phyloP scores from a whole-genome alignment of 2,888 invertebrate genomes.

The Periphyllus acericola region DNA sequence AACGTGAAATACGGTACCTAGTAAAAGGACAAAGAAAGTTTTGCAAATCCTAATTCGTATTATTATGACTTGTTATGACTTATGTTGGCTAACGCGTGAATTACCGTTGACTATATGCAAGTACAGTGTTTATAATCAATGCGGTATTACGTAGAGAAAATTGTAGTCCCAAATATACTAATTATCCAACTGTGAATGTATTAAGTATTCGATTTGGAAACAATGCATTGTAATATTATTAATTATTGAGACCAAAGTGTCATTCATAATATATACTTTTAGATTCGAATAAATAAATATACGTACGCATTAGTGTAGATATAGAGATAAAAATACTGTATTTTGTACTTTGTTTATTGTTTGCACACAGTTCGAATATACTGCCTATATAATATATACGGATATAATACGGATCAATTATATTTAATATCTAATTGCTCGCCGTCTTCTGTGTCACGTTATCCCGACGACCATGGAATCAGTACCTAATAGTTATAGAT shows the following conservation, averaged over 20 bases:
- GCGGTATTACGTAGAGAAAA: neutral
- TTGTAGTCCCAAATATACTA: neutral
- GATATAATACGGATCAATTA: neutral
- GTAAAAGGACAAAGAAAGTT: slow-evolving; percentile 4
- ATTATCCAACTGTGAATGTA: neutral
- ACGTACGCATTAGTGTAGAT: neutral
- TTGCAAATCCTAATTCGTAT: neutral
- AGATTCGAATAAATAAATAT: neutral
- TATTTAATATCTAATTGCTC: neutral
- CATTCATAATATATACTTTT: neutral
- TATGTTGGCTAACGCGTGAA: neutral
- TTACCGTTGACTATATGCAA: neutral
- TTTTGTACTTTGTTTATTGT: neutral
- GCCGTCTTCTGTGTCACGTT: neutral
- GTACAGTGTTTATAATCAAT: neutral
- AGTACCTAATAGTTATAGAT: neutral
- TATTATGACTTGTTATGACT: neutral
- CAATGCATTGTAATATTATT: slow-evolving; percentile 5
- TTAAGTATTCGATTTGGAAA: neutral
- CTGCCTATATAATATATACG: neutral
- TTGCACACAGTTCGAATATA: neutral
- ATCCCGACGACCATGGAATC: neutral
- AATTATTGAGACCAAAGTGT: neutral
- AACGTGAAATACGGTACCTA: neutral
- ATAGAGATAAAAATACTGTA: neutral